These are phyloP conservation scores for Eristalis tenax DNA, from an alignment of 2,888 invertebrate genomes.

Conservation along the genomic window DNA sequence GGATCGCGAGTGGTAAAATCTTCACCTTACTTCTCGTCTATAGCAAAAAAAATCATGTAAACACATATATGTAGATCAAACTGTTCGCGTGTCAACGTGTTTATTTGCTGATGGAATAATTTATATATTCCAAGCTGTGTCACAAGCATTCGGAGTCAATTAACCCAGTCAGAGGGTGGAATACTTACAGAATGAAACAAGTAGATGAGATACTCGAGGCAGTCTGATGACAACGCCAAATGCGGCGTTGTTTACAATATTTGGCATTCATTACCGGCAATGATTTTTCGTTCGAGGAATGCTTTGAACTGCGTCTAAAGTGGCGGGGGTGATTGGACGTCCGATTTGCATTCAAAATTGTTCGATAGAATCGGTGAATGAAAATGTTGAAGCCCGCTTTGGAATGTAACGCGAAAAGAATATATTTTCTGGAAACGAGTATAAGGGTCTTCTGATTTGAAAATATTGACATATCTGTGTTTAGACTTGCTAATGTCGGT, in stretches of 20 bases:
- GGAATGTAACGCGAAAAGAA: no score
- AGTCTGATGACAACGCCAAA: no score
- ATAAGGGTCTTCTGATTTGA: no score
- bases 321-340: no score
- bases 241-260: background rate
- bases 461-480: no score
- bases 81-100: constrained; percentile 33
- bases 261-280: constrained; percentile 3
- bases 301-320: background rate
- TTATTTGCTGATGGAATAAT: constrained; percentile 32
- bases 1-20: background rate
- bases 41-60: background rate
- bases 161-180: background rate
- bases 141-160: background rate
- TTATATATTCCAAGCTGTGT: background rate
- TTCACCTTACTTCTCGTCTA: background rate
- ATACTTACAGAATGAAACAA: background rate
- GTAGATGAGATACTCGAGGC: no score
- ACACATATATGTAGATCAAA: constrained; percentile 22
- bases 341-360: no score
- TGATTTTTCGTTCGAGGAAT: constrained; percentile 10
- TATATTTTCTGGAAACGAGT: no score
- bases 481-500: no score
- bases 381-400: no score
- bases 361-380: no score